Evolutionary conservation across 2,113 vertebrate genomes (phyloP).

Genomic region (Merops nubicus): DNA sequence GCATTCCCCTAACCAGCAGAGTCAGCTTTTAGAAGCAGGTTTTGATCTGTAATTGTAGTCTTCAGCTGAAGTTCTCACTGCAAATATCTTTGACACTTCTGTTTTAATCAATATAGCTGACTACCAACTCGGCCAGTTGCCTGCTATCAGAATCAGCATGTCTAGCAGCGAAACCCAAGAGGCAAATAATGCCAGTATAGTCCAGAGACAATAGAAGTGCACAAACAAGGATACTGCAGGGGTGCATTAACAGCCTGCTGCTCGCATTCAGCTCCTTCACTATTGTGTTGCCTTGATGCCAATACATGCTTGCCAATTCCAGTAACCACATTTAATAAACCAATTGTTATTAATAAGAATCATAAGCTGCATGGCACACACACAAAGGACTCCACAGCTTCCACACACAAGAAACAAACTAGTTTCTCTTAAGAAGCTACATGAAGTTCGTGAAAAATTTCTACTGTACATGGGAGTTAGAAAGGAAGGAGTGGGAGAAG

Average conservation of each 20-base stretch:
- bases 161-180: background rate
- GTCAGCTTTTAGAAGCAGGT: background rate
- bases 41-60: background rate
- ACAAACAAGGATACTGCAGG: background rate
- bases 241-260: background rate
- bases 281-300: background rate
- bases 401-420: background rate
- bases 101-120: background rate
- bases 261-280: background rate
- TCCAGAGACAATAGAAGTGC: background rate
- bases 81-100: background rate
- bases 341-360: background rate
- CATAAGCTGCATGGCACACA: background rate
- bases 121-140: background rate
- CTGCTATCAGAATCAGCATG: background rate
- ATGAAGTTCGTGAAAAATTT: background rate
- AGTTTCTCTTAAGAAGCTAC: background rate
- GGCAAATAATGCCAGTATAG: background rate
- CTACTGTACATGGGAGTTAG: background rate
- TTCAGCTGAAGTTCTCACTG: background rate
- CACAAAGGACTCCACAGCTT: background rate
- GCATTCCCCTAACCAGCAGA: background rate
- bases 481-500: background rate
- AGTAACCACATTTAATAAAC: constrained; percentile 14
- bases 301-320: background rate